A percentile compares a stretch with the other conserved stretches of the same genome.
Conservation (phyloP, 1,140 invertebrate species). For the Oppia nitens region DNA sequence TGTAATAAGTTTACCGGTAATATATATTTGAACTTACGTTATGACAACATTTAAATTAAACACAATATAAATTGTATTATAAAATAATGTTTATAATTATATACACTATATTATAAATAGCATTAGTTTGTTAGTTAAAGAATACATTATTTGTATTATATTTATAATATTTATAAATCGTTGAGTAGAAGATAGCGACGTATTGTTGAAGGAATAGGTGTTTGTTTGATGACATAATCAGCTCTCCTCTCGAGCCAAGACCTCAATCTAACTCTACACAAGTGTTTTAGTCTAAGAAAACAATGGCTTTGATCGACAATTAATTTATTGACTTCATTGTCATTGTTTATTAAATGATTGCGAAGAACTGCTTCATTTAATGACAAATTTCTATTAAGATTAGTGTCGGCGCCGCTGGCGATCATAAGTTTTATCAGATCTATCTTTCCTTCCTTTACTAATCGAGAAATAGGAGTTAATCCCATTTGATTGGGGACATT, state of each 20-base stretch:
- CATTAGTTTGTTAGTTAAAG: too few relatives aligned
- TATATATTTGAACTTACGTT: too few relatives aligned
- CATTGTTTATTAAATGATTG: neutral
- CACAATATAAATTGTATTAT: too few relatives aligned
- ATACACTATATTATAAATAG: too few relatives aligned
- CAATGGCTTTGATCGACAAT: neutral
- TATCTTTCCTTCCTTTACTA: neutral
- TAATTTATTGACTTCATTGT: neutral
- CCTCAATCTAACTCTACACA: slow-evolving; percentile 9
- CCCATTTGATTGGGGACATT: neutral
- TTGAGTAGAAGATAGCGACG: slow-evolving; percentile 9
- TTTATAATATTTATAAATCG: slow-evolving; percentile 9
- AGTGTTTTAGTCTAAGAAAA: slow-evolving; percentile 9
- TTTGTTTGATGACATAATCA: slow-evolving; percentile 9
- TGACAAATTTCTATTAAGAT: neutral
- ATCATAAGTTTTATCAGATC: slow-evolving; percentile 5
- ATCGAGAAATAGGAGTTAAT: neutral
- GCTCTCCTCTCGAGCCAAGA: slow-evolving; percentile 5
- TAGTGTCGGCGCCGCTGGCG: neutral
- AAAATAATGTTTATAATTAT: too few relatives aligned
- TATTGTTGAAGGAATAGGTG: slow-evolving; percentile 1
- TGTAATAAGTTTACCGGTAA: too few relatives aligned
- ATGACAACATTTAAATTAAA: too few relatives aligned
- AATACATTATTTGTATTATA: too few relatives aligned
- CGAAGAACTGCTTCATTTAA: neutral